These are phyloP conservation scores for Eulemur coronatus DNA, from an alignment of 2,797 vertebrate species.

Conservation along the genomic window DNA sequence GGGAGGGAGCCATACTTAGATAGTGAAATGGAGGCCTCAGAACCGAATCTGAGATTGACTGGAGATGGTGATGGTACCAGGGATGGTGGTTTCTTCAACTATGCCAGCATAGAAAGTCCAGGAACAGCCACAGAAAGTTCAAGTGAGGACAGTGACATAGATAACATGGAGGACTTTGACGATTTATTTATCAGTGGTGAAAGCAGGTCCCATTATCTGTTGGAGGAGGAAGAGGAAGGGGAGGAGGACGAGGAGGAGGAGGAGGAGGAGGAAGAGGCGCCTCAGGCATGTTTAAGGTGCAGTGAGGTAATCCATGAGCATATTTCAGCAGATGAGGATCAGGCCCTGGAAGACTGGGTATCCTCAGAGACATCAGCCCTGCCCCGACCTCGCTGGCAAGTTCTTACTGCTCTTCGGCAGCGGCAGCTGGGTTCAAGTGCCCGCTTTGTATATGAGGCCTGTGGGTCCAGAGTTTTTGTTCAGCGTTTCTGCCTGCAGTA, in stretches of 20 bases:
- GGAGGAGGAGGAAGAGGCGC: background rate
- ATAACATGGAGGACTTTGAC: conserved; percentile 89
- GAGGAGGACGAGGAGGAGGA: conserved; percentile 83
- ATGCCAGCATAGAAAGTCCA: conserved; percentile 27
- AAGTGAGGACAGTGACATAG: conserved; percentile 87
- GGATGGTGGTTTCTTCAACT: background rate
- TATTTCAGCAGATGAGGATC: conserved; percentile 85
- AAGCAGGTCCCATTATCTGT: conserved; percentile 79
- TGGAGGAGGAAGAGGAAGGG: conserved; percentile 76
- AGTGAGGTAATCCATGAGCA: conserved; percentile 69
- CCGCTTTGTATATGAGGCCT: conserved; percentile 91
- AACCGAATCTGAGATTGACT: conserved; percentile 69
- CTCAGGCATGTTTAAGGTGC: background rate
- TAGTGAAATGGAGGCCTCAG: conserved; percentile 68
- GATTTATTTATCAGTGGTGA: conserved; percentile 87
- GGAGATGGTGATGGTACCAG: background rate
- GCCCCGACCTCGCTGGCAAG: conserved; percentile 87
- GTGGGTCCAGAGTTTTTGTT: conserved; percentile 91
- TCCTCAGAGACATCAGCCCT: conserved; percentile 88
- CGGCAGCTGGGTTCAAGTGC: conserved; percentile 89
- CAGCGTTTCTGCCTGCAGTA: conserved; percentile 91
- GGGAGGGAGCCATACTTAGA: conserved; percentile 57
- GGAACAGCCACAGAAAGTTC: conserved; percentile 39
- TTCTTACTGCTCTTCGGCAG: conserved; percentile 87
- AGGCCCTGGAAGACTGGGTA: conserved; percentile 92